phyloP scores from a whole-genome alignment of 2,113 vertebrate species.

The Bostrychus sinensis region DNA sequence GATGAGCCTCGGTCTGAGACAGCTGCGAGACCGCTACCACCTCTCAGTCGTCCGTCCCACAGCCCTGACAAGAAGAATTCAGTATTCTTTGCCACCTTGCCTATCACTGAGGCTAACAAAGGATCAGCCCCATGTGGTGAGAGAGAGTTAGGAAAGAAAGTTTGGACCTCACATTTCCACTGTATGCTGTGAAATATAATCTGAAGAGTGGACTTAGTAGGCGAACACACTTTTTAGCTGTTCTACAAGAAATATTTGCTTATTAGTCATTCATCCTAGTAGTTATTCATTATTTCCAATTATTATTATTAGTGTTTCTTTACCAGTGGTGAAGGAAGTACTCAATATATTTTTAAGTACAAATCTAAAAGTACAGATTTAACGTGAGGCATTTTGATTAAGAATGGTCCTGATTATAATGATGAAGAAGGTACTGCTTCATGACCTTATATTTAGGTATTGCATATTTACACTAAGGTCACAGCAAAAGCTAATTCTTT shows the following conservation, averaged over 20 bases:
- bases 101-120: conserved; percentile 29
- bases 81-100: conserved; percentile 24
- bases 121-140: conserved; percentile 17
- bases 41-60: conserved; percentile 35
- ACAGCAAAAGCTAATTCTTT: too few relatives aligned
- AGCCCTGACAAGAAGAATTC: conserved; percentile 34
- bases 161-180: conserved; percentile 7
- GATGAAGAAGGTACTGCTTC: too few relatives aligned
- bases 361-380: too few relatives aligned
- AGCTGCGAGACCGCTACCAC: conserved; percentile 66
- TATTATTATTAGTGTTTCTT: too few relatives aligned
- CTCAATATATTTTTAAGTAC: too few relatives aligned
- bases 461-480: too few relatives aligned
- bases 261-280: not conserved
- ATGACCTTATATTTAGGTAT: too few relatives aligned
- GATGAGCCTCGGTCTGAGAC: conserved; percentile 63
- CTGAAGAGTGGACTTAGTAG: not conserved
- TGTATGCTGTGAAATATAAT: not conserved
- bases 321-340: too few relatives aligned
- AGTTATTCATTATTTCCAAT: too few relatives aligned
- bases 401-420: too few relatives aligned
- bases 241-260: not conserved
- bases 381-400: too few relatives aligned
- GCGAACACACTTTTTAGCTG: not conserved
- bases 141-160: conserved; percentile 2